Conservation (phyloP, 2,888 invertebrate species). For the Sarcophaga carnaria region DNA sequence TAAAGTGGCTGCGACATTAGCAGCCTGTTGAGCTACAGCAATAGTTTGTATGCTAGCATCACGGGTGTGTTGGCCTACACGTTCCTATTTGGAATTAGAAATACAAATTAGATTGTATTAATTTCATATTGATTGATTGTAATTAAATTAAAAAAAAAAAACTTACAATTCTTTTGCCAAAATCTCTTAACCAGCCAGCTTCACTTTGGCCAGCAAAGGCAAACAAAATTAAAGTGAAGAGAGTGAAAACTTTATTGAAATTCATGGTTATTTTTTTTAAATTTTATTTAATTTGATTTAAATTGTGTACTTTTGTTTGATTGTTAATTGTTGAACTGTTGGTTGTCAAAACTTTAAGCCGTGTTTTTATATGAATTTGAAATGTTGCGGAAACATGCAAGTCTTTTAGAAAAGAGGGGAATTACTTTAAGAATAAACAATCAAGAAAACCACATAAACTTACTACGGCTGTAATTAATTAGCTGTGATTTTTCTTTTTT, state of each 20-base stretch:
- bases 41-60: slow-evolving; percentile 71
- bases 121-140: slow-evolving; percentile 34
- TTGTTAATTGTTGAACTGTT: too few species aligned
- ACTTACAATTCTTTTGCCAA: slow-evolving; percentile 72
- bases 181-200: slow-evolving; percentile 75
- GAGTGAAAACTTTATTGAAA: slow-evolving; percentile 11
- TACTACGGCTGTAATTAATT: too few species aligned
- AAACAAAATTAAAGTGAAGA: slow-evolving; percentile 19
- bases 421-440: not conserved
- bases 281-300: not conserved
- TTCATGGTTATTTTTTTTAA: too few species aligned
- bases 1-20: slow-evolving; percentile 71
- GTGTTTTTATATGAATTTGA: not conserved
- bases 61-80: slow-evolving; percentile 71
- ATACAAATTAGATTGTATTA: slow-evolving; percentile 68
- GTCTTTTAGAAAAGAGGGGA: not conserved
- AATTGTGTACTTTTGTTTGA: not conserved
- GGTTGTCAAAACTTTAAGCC: not conserved
- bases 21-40: slow-evolving; percentile 71
- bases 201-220: slow-evolving; percentile 73
- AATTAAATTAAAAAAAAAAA: too few species aligned
- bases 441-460: too few species aligned
- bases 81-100: slow-evolving; percentile 64
- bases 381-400: not conserved
- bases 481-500: too few species aligned